A percentile compares a stretch with the other conserved stretches of the same genome.
These are phyloP conservation scores for Diprion similis DNA, from an alignment of 1,140 invertebrate genomes.

Conservation along the genomic window DNA sequence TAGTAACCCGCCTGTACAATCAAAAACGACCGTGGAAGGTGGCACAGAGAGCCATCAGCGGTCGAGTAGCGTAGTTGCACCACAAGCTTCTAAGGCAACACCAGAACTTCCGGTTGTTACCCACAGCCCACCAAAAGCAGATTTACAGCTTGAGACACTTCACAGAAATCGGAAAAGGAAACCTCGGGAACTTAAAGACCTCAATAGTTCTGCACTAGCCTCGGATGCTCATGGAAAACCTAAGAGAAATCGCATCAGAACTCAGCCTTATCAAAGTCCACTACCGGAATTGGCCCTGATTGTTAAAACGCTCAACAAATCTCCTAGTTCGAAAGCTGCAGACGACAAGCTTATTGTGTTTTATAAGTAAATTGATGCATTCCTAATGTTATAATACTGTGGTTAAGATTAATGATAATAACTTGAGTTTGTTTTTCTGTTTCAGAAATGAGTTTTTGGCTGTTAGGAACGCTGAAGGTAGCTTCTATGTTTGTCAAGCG, in stretches of 20 bases:
- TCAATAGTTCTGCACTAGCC: constrained; percentile 34
- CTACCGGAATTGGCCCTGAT: constrained; percentile 78
- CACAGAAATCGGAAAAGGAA: constrained; percentile 53
- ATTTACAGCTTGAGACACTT: constrained; percentile 39
- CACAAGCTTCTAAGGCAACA: background rate
- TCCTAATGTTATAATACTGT: constrained; percentile 22
- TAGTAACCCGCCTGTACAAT: constrained; percentile 27
- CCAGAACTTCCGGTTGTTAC: constrained; percentile 16
- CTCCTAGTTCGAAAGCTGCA: constrained; percentile 65
- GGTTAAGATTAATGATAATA: constrained; percentile 26
- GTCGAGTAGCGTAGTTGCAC: background rate
- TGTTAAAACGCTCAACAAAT: constrained; percentile 72
- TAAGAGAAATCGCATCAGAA: constrained; percentile 68
- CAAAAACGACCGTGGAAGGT: constrained; percentile 36
- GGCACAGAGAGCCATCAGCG: constrained; percentile 24
- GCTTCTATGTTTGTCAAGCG: constrained; percentile 90
- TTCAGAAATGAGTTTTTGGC: constrained; percentile 87
- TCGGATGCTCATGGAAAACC: constrained; percentile 49
- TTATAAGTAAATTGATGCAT: constrained; percentile 71
- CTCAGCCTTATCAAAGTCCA: constrained; percentile 83
- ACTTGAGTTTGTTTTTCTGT: constrained; percentile 39
- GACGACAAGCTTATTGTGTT: constrained; percentile 87
- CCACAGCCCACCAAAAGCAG: constrained; percentile 34
- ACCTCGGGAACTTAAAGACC: constrained; percentile 54
- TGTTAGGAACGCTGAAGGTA: constrained; percentile 85